phyloP scores from a whole-genome alignment of 2,797 vertebrate genomes.

The Alectoris magna region DNA sequence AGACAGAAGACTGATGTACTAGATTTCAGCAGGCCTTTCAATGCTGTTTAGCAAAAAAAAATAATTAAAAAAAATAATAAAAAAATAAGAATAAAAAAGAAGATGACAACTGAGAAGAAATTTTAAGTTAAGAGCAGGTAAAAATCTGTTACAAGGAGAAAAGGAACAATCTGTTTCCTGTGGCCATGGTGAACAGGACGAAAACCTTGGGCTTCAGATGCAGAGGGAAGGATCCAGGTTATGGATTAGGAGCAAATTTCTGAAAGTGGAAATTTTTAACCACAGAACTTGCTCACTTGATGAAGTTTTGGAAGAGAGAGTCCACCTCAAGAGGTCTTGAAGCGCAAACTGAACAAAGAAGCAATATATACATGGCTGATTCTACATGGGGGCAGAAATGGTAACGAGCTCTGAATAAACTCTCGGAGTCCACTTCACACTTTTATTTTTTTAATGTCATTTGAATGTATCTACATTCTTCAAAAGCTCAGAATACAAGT shows the following conservation, averaged over 20 bases:
- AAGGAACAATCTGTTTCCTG: background rate
- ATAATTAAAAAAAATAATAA: no score
- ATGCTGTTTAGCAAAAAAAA: background rate
- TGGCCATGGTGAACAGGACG: background rate
- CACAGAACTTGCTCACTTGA: background rate
- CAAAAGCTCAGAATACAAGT: background rate
- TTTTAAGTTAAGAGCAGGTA: background rate
- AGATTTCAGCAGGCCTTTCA: background rate
- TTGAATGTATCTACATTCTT: background rate
- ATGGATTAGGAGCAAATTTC: background rate
- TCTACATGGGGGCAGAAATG: background rate
- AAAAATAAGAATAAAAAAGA: background rate
- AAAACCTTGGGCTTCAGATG: background rate
- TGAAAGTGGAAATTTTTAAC: background rate
- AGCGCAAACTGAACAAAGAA: background rate
- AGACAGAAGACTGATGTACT: background rate
- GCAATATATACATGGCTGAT: background rate
- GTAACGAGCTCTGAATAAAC: background rate
- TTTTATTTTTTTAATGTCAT: background rate
- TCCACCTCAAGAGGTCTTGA: background rate
- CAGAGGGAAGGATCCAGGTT: background rate
- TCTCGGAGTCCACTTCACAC: background rate
- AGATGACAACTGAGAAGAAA: background rate
- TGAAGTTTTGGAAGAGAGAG: background rate
- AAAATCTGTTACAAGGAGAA: background rate